phyloP scores from a whole-genome alignment of 1,140 invertebrate genomes.

The Drosophila willistoni region DNA sequence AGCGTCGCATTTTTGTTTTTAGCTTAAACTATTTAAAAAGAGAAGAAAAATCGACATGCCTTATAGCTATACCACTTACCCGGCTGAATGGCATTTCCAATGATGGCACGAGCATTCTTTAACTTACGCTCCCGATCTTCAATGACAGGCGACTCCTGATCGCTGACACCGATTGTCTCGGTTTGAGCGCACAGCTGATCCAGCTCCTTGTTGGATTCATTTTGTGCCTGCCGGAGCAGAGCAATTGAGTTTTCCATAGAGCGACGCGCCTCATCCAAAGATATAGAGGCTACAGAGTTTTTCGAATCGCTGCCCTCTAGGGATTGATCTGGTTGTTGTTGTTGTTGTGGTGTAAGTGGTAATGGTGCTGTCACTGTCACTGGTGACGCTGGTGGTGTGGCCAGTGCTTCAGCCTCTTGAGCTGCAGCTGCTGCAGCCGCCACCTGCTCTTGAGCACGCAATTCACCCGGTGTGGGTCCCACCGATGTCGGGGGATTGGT shows the following conservation, averaged over 20 bases:
- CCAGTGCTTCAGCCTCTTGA: constrained; percentile 55
- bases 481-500: constrained; percentile 85
- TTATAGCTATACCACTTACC: constrained; percentile 56
- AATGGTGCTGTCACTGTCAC: constrained; percentile 21
- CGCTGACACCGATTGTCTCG: constrained; percentile 74
- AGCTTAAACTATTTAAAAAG: constrained; percentile 53
- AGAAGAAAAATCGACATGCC: constrained; percentile 17
- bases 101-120: constrained; percentile 85
- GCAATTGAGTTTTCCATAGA: constrained; percentile 84
- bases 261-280: constrained; percentile 77
- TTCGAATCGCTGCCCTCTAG: constrained; percentile 75
- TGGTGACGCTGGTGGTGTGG: constrained; percentile 38
- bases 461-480: constrained; percentile 69
- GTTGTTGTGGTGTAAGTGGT: constrained; percentile 37
- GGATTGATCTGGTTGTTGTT: constrained; percentile 1
- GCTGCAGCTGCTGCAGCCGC: constrained; percentile 74
- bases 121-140: constrained; percentile 84
- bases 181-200: constrained; percentile 82
- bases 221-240: constrained; percentile 81
- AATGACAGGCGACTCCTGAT: constrained; percentile 35
- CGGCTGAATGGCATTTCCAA: constrained; percentile 85
- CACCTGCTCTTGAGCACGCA: constrained; percentile 69
- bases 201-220: constrained; percentile 81
- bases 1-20: constrained; percentile 55
- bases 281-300: constrained; percentile 72